A percentile compares a stretch with the other conserved stretches of the same genome.
Conservation (phyloP, 2,888 invertebrate species). For the Seira ritae region DNA sequence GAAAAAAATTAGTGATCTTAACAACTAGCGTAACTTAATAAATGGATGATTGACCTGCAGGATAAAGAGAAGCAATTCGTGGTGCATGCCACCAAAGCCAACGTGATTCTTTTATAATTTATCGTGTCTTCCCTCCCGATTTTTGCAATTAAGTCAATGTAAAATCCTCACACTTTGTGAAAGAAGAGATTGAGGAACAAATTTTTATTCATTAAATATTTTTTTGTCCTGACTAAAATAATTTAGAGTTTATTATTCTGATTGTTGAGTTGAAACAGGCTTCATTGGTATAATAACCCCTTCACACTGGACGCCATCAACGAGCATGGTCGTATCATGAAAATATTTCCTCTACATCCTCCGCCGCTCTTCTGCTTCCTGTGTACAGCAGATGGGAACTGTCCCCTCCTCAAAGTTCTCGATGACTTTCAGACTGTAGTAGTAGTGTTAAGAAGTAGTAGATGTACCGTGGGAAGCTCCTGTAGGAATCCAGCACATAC, state of each 20-base stretch:
- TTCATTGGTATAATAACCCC: neutral
- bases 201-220: no score
- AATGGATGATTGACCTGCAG: conserved; percentile 94
- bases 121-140: no score
- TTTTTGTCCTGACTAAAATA: no score
- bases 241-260: no score
- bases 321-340: neutral
- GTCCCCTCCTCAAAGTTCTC: neutral
- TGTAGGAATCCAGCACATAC: neutral
- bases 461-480: neutral
- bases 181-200: no score
- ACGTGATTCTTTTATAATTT: no score
- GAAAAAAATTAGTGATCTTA: no score
- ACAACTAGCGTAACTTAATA: no score
- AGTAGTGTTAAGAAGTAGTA: neutral
- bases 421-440: neutral
- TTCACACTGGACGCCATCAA: neutral
- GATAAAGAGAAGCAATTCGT: conserved; percentile 95
- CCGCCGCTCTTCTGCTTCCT: neutral
- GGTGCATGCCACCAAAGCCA: conserved; percentile 95
- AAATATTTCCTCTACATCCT: neutral
- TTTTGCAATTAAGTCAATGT: no score
- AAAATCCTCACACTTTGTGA: no score
- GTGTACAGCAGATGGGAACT: neutral
- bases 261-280: no score